Evolutionary conservation across 92 coral and sea anemone species (phyloP).

Genomic region (Siderastrea radians): DNA sequence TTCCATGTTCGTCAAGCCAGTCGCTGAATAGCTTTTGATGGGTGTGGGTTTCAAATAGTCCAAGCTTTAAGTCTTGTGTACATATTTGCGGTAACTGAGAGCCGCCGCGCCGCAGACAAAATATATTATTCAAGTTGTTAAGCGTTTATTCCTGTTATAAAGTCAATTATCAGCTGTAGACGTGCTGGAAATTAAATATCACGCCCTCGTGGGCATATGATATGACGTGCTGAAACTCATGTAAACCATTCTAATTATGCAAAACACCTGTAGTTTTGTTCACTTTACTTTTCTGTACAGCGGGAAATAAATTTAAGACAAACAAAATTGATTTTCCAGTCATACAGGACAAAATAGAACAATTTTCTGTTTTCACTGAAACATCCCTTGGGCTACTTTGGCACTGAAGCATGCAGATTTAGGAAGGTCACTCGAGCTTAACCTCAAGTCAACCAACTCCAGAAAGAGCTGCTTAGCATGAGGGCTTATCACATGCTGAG

Average conservation of each 20-base stretch:
- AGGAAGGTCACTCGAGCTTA: neutral
- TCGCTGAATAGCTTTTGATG: neutral
- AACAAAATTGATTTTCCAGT: neutral
- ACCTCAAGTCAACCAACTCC: neutral
- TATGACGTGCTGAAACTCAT: neutral
- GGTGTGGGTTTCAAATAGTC: neutral
- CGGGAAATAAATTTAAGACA: neutral
- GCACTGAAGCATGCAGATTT: neutral
- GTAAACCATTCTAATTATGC: neutral
- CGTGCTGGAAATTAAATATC: neutral
- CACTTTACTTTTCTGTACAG: neutral
- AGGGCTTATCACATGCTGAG: neutral
- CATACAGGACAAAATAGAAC: neutral
- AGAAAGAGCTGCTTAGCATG: neutral
- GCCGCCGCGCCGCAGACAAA: neutral
- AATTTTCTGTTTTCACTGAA: neutral
- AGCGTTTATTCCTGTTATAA: neutral
- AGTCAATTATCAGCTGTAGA: neutral
- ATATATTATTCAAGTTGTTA: neutral
- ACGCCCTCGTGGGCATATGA: neutral
- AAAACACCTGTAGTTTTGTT: neutral
- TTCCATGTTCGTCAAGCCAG: conserved; percentile 1
- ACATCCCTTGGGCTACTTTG: neutral
- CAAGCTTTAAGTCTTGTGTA: neutral
- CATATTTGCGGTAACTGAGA: neutral